phyloP scores from a whole-genome alignment of 2,888 invertebrate species.

The Acanthosoma haemorrhoidale region DNA sequence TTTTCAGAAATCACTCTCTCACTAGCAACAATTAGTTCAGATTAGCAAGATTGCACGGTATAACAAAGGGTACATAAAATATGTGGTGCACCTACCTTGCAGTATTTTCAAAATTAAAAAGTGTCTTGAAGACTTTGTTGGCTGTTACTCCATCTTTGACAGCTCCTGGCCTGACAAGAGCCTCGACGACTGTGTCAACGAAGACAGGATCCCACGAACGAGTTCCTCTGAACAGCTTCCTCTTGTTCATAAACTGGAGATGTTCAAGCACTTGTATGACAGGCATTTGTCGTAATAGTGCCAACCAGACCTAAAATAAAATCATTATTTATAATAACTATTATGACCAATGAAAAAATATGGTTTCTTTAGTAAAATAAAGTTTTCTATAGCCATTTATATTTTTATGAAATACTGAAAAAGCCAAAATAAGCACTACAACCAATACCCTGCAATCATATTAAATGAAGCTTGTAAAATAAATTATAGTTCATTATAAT shows the following conservation, averaged over 20 bases:
- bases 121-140: conserved; percentile 33
- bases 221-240: conserved; percentile 28
- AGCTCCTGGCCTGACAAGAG: conserved; percentile 18
- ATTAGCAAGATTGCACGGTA: background rate
- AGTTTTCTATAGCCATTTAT: too few species aligned
- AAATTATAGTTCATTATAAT: too few species aligned
- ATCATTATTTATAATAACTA: background rate
- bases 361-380: too few species aligned
- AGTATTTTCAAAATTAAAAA: conserved; percentile 29
- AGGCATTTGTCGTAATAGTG: conserved; percentile 33
- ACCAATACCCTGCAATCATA: too few species aligned
- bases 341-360: conserved; percentile 1
- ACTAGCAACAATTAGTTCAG: too few species aligned
- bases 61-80: background rate
- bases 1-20: too few species aligned
- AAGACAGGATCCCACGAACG: conserved; percentile 30
- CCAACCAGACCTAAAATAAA: conserved; percentile 33
- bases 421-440: too few species aligned
- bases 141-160: conserved; percentile 20
- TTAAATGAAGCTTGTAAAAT: too few species aligned
- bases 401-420: too few species aligned
- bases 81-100: conserved; percentile 26
- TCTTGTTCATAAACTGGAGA: conserved; percentile 27
- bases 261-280: conserved; percentile 28
- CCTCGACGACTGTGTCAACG: conserved; percentile 20